These are phyloP conservation scores for Daboia siamensis DNA, from an alignment of 2,113 vertebrate genomes.

Conservation along the genomic window DNA sequence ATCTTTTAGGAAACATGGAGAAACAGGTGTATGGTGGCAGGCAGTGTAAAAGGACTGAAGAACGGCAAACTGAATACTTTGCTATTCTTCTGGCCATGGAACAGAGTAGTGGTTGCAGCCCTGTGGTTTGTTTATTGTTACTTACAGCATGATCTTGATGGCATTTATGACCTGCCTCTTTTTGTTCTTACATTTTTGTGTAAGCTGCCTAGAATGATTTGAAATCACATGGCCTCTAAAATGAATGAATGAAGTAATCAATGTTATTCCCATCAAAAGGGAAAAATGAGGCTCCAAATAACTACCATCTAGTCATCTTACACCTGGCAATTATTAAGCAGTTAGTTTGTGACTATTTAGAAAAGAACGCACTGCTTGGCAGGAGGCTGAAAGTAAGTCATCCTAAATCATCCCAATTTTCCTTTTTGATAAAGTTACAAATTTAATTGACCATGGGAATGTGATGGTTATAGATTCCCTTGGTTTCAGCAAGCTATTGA, in stretches of 20 bases:
- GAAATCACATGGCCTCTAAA: background rate
- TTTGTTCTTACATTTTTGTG: background rate
- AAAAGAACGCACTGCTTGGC: background rate
- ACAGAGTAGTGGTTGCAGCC: background rate
- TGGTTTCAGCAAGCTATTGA: background rate
- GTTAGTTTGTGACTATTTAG: background rate
- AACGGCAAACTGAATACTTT: background rate
- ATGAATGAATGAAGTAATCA: background rate
- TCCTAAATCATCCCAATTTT: background rate
- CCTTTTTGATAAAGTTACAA: background rate
- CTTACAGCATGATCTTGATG: background rate
- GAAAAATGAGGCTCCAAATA: background rate
- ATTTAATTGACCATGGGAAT: background rate
- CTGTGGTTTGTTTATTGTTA: background rate
- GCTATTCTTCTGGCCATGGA: background rate
- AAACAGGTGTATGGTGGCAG: background rate
- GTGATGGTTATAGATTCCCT: background rate
- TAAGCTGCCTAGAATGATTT: background rate
- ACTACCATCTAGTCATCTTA: background rate
- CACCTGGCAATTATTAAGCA: background rate
- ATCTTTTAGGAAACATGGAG: background rate
- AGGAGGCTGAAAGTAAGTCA: background rate
- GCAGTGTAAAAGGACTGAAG: background rate
- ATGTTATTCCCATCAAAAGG: background rate
- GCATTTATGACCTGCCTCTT: background rate